Percentiles rank a stretch among this genome's conserved stretches.
Evolutionary conservation across 2,888 invertebrate genomes (phyloP).

Genomic region (Gymnosoma rotundatum): DNA sequence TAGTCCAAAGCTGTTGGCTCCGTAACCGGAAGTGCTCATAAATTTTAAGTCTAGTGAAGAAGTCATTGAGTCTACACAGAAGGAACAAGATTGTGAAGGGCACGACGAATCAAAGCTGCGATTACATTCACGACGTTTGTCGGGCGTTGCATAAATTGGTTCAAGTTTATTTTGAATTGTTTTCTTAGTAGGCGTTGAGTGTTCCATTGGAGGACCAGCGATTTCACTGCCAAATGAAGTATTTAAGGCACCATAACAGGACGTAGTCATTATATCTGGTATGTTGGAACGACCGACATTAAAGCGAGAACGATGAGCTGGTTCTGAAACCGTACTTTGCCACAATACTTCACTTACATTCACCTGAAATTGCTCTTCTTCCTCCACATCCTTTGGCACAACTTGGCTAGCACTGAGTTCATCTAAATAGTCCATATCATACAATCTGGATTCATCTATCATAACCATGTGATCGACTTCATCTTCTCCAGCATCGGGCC

Average conservation of each 20-base stretch:
- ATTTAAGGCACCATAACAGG: constrained; percentile 81
- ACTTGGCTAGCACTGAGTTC: constrained; percentile 75
- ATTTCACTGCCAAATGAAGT: constrained; percentile 75
- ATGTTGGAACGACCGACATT: constrained; percentile 45
- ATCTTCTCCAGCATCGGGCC: constrained; percentile 54
- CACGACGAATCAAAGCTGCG: constrained; percentile 79
- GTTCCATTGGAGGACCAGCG: constrained; percentile 62
- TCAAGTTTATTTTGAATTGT: constrained; percentile 64
- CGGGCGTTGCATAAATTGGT: constrained; percentile 79
- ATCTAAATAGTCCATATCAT: constrained; percentile 79
- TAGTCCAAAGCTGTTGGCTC: constrained; percentile 65
- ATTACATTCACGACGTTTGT: constrained; percentile 78
- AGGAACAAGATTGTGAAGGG: constrained; percentile 79
- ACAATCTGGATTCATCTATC: constrained; percentile 80
- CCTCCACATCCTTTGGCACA: constrained; percentile 46
- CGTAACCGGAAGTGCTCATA: constrained; percentile 73
- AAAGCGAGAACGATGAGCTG: constrained; percentile 72
- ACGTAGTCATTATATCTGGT: constrained; percentile 82
- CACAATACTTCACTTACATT: constrained; percentile 64
- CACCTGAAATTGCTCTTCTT: constrained; percentile 53
- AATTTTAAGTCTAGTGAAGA: constrained; percentile 78
- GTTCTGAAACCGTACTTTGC: constrained; percentile 76
- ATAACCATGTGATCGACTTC: constrained; percentile 78
- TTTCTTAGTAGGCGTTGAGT: constrained; percentile 25
- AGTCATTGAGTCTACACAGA: constrained; percentile 79